Conservation (phyloP, 1,140 invertebrate species). For the Elymnias hypermnestra region DNA sequence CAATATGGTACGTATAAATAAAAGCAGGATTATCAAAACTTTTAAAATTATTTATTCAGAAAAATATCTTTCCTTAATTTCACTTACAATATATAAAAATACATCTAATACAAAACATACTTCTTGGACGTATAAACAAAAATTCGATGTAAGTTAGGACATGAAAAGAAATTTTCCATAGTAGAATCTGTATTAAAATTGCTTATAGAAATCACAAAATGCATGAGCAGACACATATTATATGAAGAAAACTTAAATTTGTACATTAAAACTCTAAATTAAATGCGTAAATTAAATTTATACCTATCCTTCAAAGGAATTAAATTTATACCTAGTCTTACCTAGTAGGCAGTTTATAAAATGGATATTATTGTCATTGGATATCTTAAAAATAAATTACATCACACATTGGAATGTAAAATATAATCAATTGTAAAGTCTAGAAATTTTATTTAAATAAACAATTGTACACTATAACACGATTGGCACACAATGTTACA, state of each 20-base stretch:
- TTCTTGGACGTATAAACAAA: conserved; percentile 17
- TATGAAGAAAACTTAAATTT: conserved; percentile 62
- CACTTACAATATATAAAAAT: conserved; percentile 26
- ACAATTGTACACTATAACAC: conserved; percentile 9
- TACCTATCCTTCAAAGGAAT: conserved; percentile 28
- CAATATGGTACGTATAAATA: not conserved
- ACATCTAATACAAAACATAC: conserved; percentile 28
- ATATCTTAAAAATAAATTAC: conserved; percentile 26
- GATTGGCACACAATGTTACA: conserved; percentile 19
- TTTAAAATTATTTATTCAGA: conserved; percentile 22
- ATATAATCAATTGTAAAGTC: conserved; percentile 1
- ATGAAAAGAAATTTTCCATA: not conserved
- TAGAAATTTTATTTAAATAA: not conserved
- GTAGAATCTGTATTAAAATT: conserved; percentile 2
- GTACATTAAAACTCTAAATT: conserved; percentile 62
- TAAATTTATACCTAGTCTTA: conserved; percentile 33
- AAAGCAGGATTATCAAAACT: not conserved
- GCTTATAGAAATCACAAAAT: conserved; percentile 55
- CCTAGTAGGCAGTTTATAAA: conserved; percentile 46
- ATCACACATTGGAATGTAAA: conserved; percentile 46
- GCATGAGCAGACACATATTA: conserved; percentile 45
- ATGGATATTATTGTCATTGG: conserved; percentile 53
- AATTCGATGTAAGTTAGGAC: conserved; percentile 18
- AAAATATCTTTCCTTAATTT: conserved; percentile 13
- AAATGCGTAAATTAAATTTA: conserved; percentile 61